Conservation (phyloP, 1,140 invertebrate genomes). For the Leptopilina boulardi region DNA sequence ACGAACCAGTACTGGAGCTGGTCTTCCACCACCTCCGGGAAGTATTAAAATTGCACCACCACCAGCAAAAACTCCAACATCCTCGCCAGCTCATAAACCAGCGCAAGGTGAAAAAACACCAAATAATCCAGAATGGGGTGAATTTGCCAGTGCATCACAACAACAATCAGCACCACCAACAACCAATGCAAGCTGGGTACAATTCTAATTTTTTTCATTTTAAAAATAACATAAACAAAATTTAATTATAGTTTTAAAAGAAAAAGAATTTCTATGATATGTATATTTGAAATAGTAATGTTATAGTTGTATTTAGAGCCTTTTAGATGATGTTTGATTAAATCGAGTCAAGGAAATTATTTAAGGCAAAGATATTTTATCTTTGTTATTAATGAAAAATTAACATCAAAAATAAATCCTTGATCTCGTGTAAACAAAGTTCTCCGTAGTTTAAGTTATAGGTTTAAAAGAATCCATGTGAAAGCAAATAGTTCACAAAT, state of each 20-base stretch:
- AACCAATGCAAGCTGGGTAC: constrained; percentile 83
- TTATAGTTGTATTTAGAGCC: constrained; percentile 32
- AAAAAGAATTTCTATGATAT: constrained; percentile 27
- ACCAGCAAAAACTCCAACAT: constrained; percentile 81
- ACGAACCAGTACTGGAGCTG: constrained; percentile 77
- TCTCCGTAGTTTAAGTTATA: constrained; percentile 1
- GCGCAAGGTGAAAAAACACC: constrained; percentile 75
- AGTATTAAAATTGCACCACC: constrained; percentile 82
- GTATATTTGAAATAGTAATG: constrained; percentile 47
- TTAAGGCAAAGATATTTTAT: not conserved
- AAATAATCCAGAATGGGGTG: constrained; percentile 83
- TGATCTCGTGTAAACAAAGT: not conserved
- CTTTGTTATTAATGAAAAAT: not conserved
- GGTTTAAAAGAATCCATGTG: not conserved
- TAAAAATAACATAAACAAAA: constrained; percentile 47
- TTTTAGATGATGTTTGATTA: constrained; percentile 1
- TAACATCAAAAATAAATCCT: not conserved
- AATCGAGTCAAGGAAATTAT: not conserved
- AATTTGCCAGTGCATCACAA: constrained; percentile 81
- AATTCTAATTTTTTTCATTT: constrained; percentile 80
- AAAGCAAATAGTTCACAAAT: not conserved
- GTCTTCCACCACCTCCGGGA: constrained; percentile 91
- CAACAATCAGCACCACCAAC: constrained; percentile 68
- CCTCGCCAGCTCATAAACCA: constrained; percentile 82
- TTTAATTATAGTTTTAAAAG: constrained; percentile 53